These are phyloP conservation scores for Yoshiicerus persimilis DNA, from an alignment of 1,140 invertebrate genomes.

Conservation along the genomic window DNA sequence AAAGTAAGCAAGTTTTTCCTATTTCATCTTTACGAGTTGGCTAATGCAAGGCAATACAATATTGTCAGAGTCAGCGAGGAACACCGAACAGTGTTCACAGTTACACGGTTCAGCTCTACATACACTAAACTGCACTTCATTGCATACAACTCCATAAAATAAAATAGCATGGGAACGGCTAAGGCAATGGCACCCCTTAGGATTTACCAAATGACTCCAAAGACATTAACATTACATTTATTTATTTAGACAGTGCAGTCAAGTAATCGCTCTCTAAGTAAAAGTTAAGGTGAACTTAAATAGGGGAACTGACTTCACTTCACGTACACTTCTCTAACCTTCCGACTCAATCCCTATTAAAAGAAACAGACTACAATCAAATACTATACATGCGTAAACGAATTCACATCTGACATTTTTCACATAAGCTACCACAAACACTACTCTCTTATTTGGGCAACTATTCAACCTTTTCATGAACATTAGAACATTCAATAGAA, in stretches of 20 bases:
- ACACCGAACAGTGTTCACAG: background rate
- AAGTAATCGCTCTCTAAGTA: background rate
- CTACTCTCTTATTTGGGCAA: too few species aligned
- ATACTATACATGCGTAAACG: background rate
- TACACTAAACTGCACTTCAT: background rate
- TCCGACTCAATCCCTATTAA: too few species aligned
- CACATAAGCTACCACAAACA: too few species aligned
- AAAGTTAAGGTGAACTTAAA: background rate
- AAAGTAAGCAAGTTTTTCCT: constrained; percentile 8
- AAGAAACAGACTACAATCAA: background rate
- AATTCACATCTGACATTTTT: background rate
- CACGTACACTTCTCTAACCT: background rate
- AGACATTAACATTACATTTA: constrained; percentile 17
- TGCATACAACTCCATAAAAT: background rate
- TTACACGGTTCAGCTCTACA: background rate
- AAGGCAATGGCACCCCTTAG: background rate
- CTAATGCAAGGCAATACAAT: background rate
- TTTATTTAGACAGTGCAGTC: constrained; percentile 20
- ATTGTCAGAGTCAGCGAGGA: background rate
- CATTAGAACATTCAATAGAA: too few species aligned
- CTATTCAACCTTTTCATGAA: too few species aligned
- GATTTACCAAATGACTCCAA: constrained; percentile 15
- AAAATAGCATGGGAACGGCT: constrained; percentile 2
- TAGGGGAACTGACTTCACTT: background rate
- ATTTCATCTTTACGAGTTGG: constrained; percentile 13